These are phyloP conservation scores for Geotrypetes seraphini DNA, from an alignment of 2,797 vertebrate genomes.

Conservation along the genomic window DNA sequence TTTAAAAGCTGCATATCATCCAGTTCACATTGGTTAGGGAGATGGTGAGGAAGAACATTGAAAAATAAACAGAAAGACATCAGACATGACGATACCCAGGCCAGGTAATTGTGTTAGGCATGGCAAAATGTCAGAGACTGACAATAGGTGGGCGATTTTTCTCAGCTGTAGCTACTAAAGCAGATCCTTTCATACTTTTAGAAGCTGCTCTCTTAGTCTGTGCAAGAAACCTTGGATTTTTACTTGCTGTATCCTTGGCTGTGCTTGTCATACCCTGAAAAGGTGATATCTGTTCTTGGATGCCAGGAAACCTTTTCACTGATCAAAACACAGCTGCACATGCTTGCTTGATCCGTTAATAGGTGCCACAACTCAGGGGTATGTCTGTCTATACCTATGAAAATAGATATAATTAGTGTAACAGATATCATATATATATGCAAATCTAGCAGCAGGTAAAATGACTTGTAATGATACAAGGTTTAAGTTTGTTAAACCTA, in stretches of 20 bases:
- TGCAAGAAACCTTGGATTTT: slow-evolving; percentile 54
- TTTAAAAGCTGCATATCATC: too few relatives aligned
- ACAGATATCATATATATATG: slow-evolving; percentile 50
- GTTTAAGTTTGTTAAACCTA: slow-evolving; percentile 27
- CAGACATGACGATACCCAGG: slow-evolving; percentile 3
- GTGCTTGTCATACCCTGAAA: slow-evolving; percentile 47
- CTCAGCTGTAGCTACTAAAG: slow-evolving; percentile 26
- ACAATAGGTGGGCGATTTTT: slow-evolving; percentile 7
- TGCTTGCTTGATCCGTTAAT: slow-evolving; percentile 43
- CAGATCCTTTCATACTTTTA: slow-evolving; percentile 43
- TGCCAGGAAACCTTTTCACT: slow-evolving; percentile 53
- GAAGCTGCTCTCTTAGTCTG: slow-evolving; percentile 24
- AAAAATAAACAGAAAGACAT: background rate
- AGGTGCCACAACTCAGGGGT: slow-evolving; percentile 37
- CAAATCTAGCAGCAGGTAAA: slow-evolving; percentile 41
- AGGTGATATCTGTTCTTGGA: slow-evolving; percentile 49
- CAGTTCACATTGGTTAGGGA: slow-evolving; percentile 15
- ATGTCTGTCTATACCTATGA: slow-evolving; percentile 54
- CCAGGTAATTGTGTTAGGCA: slow-evolving; percentile 16
- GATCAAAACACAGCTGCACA: slow-evolving; percentile 69
- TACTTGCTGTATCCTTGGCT: slow-evolving; percentile 30
- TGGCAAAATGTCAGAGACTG: background rate
- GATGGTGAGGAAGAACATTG: background rate
- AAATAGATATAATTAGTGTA: slow-evolving; percentile 65
- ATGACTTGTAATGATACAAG: slow-evolving; percentile 20